Base-by-base conservation (phyloP, 2,797 vertebrate genomes). In the Trematomus bernacchii region DNA sequence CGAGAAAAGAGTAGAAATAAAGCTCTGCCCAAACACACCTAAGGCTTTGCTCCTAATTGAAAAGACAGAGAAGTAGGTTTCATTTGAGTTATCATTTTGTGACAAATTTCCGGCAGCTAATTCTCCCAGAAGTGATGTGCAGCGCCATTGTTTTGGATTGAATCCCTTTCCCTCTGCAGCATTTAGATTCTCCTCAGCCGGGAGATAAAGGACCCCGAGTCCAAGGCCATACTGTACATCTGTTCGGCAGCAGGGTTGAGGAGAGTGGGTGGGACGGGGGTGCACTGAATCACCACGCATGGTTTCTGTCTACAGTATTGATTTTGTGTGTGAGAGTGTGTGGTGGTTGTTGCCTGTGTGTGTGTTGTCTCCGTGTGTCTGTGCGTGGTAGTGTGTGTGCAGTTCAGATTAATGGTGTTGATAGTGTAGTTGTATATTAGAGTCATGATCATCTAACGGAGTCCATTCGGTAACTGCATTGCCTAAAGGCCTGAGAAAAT, bases 231-330 rank as follows among this genome's bases (percentile, higher is more conserved):
- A n/a, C n/a, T n/a, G n/a, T 81, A 73, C 69, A 80, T 91, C 80
- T 87, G 70, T 58, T 77, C 12, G 4, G 75, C 83, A 76, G 83
- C 83, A 47, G 75, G 69, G 85, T 43, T 40, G 73, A 72, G 83
- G 14, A 81, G 82, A 10, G 88, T 91, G 87, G 85, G 90, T 42
- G 77, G 90, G 80, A 84, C 18, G 66, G 84, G 81, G 86, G 74
- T 50, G 83, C 83, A 52, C 88, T 91, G 91, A 90, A 90, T 92
- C 91, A 90, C 89, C 76, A 79, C 71, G 54, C 90, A 90, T 77
- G 82, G 47, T 77, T 89, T 69, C 87, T 86, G 86, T 90, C 87
- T 64, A 21, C 83, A 46, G 19, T 90, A 93, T 93, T 87, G 91
- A 92, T 93, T 90, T 79, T 55, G n/a, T 16, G 42, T 71, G 70